phyloP scores from a whole-genome alignment of 2,113 vertebrate species.

The Elaphurus davidianus region DNA sequence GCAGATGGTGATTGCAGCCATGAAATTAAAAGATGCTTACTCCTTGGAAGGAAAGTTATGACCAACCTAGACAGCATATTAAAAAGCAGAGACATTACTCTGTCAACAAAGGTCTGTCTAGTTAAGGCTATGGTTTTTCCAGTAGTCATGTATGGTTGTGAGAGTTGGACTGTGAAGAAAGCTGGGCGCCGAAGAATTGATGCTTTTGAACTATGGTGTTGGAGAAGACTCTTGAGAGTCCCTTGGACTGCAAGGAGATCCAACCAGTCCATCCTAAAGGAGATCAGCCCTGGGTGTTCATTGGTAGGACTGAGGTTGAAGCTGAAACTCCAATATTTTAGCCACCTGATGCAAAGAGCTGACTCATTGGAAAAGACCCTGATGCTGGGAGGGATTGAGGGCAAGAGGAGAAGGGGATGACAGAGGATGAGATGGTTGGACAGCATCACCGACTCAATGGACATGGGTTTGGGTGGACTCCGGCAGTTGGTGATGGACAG shows the following conservation, averaged over 20 bases:
- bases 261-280: background rate
- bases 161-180: background rate
- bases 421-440: background rate
- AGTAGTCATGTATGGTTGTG: background rate
- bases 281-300: background rate
- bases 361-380: background rate
- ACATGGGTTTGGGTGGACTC: background rate
- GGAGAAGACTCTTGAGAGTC: background rate
- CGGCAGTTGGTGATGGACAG: background rate
- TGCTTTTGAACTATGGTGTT: background rate
- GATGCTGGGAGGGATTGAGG: background rate
- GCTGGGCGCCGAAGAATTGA: accelerated
- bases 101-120: background rate
- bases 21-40: background rate
- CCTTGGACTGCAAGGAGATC: background rate
- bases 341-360: background rate
- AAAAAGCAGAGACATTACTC: background rate
- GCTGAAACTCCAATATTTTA: background rate
- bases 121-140: background rate
- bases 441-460: background rate
- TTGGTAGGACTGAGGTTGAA: background rate
- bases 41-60: background rate
- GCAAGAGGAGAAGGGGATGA: background rate
- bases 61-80: background rate
- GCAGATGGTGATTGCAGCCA: background rate